Percentiles rank a stretch among this genome's conserved stretches.
Conservation (phyloP, 1,140 invertebrate genomes). For the Lordiphosa mommai region DNA sequence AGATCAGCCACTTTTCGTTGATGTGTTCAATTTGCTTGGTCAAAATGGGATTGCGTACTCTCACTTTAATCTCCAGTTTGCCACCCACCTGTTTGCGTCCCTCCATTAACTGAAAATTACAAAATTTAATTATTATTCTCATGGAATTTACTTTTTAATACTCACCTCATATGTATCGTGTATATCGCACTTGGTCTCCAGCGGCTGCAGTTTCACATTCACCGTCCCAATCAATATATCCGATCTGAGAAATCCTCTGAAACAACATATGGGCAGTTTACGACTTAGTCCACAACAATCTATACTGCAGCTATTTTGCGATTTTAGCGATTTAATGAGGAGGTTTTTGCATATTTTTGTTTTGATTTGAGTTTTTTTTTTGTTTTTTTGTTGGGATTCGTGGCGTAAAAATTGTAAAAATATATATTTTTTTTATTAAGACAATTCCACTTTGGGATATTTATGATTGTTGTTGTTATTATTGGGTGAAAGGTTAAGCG, state of each 20-base stretch:
- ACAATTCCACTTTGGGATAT: conserved; percentile 15
- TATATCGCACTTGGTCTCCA: conserved; percentile 92
- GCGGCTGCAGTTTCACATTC: conserved; percentile 89
- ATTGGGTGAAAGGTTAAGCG: conserved; percentile 17
- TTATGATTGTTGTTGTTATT: conserved; percentile 4
- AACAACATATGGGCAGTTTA: conserved; percentile 82
- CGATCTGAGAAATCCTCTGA: conserved; percentile 93
- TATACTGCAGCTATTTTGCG: conserved; percentile 71
- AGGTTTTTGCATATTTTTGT: conserved; percentile 18
- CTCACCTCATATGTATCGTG: conserved; percentile 96
- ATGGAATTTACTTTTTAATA: conserved; percentile 43
- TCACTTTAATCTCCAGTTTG: conserved; percentile 94
- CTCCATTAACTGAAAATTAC: conserved; percentile 88
- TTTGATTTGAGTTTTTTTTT: conserved; percentile 28
- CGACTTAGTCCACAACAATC: conserved; percentile 79
- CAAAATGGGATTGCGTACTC: conserved; percentile 93
- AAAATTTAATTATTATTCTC: background rate
- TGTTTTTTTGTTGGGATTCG: conserved; percentile 52
- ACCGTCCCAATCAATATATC: conserved; percentile 93
- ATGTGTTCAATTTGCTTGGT: conserved; percentile 94
- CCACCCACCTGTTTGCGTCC: conserved; percentile 93
- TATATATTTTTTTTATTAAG: conserved; percentile 52
- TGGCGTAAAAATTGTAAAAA: conserved; percentile 55
- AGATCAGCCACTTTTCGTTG: conserved; percentile 95
- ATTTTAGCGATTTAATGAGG: conserved; percentile 38